Evolutionary conservation across 2,888 invertebrate genomes (phyloP).

Genomic region (Epsilonema sp.): DNA sequence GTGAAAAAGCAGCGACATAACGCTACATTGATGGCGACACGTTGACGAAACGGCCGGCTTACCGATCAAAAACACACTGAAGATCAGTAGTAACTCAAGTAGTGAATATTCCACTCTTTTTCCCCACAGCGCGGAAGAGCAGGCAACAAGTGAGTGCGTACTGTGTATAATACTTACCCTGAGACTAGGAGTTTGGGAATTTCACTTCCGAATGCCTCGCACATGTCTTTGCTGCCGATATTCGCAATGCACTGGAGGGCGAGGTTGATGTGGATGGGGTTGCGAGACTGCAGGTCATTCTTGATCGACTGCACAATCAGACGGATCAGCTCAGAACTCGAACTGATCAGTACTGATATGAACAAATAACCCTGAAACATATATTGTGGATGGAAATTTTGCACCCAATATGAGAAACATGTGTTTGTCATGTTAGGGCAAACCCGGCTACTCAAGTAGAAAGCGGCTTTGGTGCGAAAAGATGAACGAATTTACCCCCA

Average conservation of each 20-base stretch:
- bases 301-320: constrained; percentile 97
- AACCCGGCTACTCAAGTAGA: background rate
- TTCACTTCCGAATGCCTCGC: constrained; percentile 93
- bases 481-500: background rate
- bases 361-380: constrained; percentile 73
- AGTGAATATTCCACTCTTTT: background rate
- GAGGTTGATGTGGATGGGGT: constrained; percentile 93
- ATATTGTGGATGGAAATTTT: too few relatives aligned
- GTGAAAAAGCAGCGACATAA: too few relatives aligned
- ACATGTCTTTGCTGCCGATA: constrained; percentile 98
- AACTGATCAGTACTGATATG: constrained; percentile 95
- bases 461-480: background rate
- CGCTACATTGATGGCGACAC: too few relatives aligned
- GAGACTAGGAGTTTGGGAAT: constrained; percentile 95
- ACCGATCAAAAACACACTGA: background rate
- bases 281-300: constrained; percentile 68
- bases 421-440: background rate
- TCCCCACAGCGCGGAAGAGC: background rate
- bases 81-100: too few relatives aligned
- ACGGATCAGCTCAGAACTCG: constrained; percentile 94
- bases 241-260: constrained; percentile 98
- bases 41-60: too few relatives aligned
- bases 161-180: constrained; percentile 36
- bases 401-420: background rate
- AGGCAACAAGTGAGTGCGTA: background rate